Base-by-base conservation (phyloP, 2,888 invertebrate genomes). In the Hypercompe scribonia region DNA sequence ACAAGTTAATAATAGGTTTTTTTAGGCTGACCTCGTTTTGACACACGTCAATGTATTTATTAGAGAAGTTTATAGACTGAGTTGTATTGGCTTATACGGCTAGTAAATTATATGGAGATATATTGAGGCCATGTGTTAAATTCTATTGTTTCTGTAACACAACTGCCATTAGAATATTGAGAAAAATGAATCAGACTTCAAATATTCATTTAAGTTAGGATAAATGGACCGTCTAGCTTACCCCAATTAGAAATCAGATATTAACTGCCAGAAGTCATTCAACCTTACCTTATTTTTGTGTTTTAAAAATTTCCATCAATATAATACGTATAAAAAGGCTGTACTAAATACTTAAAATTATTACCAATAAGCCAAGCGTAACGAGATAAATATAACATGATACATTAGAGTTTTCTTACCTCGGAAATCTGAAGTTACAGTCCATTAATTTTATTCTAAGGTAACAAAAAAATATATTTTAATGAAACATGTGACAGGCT, bases 311-410 rank as follows among this genome's bases (percentile, higher is more conserved):
- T 21, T 18, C 78, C 65, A 65, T 71, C 70, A 39, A 64, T 71
- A 65, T 67, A 70, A 73, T 71, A 33, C 46, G 64, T 63, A 68
- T 78, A 76, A 65, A 74, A 78, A n/a, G 36, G 28, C 63, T 8
- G 70, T 65, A 58, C 74, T 73, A 66, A 74, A 74, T 46, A 63
- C n/a, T 71, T 70, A 71, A 65, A 68, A 70, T 81, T 61, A 74
- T 82, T 79, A 74, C 67, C 70, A 70, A 65, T 67, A 66, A 73
- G 54, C 65, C 65, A 78, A 76, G 74, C 75, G 76, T 75, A 65
- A 72, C 73, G 69, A 77, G 76, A 80, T 78, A 82, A 80, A 79
- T 82, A 84, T 70, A 13, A 61, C 46, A 66, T 69, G 72, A 76
- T 73, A 80, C 66, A 70, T 65, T 67, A 69, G 42, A 66, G 54